Evolutionary conservation across 2,113 vertebrate species (phyloP), one percentile per base, ranked within the genome.

Genomic region (Eurypyga helias): DNA sequence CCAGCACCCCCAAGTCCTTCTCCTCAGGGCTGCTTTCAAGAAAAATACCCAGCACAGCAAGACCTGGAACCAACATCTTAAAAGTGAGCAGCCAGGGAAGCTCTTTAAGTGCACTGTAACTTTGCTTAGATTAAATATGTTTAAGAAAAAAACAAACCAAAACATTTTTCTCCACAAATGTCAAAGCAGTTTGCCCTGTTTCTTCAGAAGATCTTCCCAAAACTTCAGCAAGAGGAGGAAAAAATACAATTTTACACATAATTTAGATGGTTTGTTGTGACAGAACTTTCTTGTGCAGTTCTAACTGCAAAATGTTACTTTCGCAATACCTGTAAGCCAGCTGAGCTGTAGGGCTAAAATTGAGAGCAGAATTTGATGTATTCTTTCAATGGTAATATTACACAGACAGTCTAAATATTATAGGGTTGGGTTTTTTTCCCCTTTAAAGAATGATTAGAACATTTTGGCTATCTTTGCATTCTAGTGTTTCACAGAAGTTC

Each of bases 241-340:
- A 87, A 64, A 54, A 17, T 9, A 23, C 1, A 0, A 11, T 58
- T 75, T 62, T 36, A n/a, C 21, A 51, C 11, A 20, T 82, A 0
- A 48, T 31, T 80, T 85, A 38, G 7, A n/a, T 77, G 4, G 26
- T 16, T 67, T 28, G 3, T 43, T 75, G 19, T 67, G 23, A 13
- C 24, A 71, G 51, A 86, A 43, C 10, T 55, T 78, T 73, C 55
- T 66, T 33, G 10, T 33, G 13, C 10, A 26, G 4, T 71, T 89
- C 17, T 75, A 62, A 71, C 24, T 54, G 8, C 36, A 78, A 95
- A 71, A 71, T 71, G 62, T 2, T 83, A 33, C 3, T 48, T 84
- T 54, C 78, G 28, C 51, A 75, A 54, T 79, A 78, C 7, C 11
- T 38, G 2, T 34, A 66, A 73, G 4, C 5, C 36, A 46, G 0